Evolutionary conservation across 2,113 vertebrate genomes (phyloP), one percentile per base, ranked within the genome.

Genomic region (Gambusia holbrooki): DNA sequence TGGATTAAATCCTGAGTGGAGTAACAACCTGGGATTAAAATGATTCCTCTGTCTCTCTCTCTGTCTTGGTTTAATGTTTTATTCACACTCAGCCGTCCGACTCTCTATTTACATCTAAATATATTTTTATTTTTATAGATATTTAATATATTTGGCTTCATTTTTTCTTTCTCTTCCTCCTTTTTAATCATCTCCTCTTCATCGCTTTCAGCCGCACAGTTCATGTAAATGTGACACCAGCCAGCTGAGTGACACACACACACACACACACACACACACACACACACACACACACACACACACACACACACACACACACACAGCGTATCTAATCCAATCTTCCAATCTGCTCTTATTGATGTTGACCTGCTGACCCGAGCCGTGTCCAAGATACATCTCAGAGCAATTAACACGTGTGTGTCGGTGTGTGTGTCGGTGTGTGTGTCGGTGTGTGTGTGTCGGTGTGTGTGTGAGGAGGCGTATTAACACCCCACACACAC

Each of bases 301-400:
- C 83, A 75, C 69, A 64, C 71, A 58, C 83, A 48, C 68, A 60
- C 72, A 29, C 84, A 32, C 33, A 35, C 33, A 35, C 33, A 35
- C 33, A 30, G 61, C 76, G 68, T 79, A 79, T 91, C 86, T 90
- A 93, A 92, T 92, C 91, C 79, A 92, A 90, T 91, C 90, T 88
- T 87, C 87, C 86, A 90, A 87, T 93, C 92, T 90, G 83, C 84
- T 80, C 76, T 90, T 90, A 92, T 91, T 90, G 92, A 89, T 88
- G 90, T 91, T 88, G 88, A 92, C 88, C 92, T 87, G 73, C 77
- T 90, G 87, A 93, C 80, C 90, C 48, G 22, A 74, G 48, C 13
- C 77, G 30, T 89, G 89, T 92, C 73, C 62, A 80, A 65, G 80
- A 76, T 42, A 25, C 87, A 81, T 91, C 88, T 87, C 87, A 58